phyloP scores from a whole-genome alignment of 1,140 invertebrate species.

The Drosophila triauraria region DNA sequence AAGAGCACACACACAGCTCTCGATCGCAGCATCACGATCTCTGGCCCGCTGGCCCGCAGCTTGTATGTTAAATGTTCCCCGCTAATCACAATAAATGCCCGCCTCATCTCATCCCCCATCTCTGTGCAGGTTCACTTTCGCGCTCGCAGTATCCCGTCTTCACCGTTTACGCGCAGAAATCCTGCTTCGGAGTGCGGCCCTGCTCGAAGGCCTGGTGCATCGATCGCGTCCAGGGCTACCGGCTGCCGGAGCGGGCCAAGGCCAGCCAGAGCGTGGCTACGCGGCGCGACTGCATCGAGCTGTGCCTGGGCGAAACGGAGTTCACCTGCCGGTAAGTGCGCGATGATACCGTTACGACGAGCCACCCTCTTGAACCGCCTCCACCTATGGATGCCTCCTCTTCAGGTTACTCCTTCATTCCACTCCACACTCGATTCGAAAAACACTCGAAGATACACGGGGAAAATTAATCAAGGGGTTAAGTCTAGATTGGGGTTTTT shows the following conservation, averaged over 20 bases:
- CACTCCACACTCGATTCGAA: conserved; percentile 26
- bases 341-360: conserved; percentile 87
- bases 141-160: conserved; percentile 97
- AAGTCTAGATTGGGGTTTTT: neutral
- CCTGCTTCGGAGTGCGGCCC: conserved; percentile 93
- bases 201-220: conserved; percentile 96
- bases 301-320: conserved; percentile 94
- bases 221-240: conserved; percentile 95
- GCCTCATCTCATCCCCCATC: neutral
- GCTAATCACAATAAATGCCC: conserved; percentile 39
- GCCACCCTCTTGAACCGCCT: conserved; percentile 74
- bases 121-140: conserved; percentile 91
- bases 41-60: conserved; percentile 40
- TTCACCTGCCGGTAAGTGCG: conserved; percentile 94
- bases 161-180: conserved; percentile 97
- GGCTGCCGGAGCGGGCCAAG: conserved; percentile 90
- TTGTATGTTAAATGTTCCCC: conserved; percentile 54
- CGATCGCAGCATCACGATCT: conserved; percentile 49
- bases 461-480: neutral
- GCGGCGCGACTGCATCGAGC: conserved; percentile 94
- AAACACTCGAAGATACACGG: conserved; percentile 25
- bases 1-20: conserved; percentile 48
- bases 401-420: conserved; percentile 7
- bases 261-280: conserved; percentile 90
- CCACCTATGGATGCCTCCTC: conserved; percentile 24